Evolutionary conservation across 1,140 invertebrate species (phyloP).

Genomic region (Lepidurus apus): DNA sequence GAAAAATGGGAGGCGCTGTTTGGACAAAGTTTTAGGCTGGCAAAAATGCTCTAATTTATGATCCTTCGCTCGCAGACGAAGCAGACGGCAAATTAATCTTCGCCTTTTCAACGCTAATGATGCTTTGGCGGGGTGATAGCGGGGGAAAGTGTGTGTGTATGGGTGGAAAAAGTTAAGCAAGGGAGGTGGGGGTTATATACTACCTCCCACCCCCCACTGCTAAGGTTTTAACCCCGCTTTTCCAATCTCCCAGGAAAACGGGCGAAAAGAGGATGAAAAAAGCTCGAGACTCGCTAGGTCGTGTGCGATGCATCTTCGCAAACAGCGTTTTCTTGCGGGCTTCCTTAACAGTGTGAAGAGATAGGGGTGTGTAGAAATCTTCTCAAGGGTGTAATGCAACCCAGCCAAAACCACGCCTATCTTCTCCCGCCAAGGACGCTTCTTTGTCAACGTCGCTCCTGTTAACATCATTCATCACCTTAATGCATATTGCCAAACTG

Average conservation of each 20-base stretch:
- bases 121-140: conserved; percentile 7
- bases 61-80: conserved; percentile 18
- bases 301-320: too few species aligned
- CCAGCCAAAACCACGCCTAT: not conserved
- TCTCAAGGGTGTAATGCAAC: too few species aligned
- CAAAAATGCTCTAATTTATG: not conserved
- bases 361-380: too few species aligned
- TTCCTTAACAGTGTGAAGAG: not conserved
- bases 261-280: not conserved
- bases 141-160: not conserved
- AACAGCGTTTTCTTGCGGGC: not conserved
- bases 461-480: conserved; percentile 19
- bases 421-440: not conserved
- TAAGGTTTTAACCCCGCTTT: not conserved
- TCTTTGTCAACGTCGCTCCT: conserved; percentile 1
- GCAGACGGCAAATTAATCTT: conserved; percentile 21
- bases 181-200: not conserved
- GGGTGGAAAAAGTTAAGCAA: not conserved
- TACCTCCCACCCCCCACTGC: not conserved
- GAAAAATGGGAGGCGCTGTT: not conserved
- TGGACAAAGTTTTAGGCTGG: not conserved
- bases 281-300: too few species aligned
- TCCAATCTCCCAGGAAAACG: not conserved
- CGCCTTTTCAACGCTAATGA: conserved; percentile 9
- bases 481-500: not conserved